A percentile compares a stretch with the other conserved stretches of the same genome.
Evolutionary conservation across 2,888 invertebrate genomes (phyloP).

Genomic region (Synanthedon formicaeformis): DNA sequence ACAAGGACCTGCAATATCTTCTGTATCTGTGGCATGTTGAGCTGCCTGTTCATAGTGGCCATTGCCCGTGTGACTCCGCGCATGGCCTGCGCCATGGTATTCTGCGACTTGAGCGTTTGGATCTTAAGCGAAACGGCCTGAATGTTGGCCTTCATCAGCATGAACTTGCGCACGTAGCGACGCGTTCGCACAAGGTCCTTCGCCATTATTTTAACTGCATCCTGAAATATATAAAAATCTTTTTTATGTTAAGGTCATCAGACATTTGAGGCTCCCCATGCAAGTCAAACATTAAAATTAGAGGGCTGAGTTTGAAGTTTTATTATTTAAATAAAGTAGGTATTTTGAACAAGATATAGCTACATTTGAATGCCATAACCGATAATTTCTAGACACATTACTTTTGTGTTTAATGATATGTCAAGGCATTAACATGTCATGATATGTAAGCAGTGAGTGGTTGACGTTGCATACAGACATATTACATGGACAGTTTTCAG

Average conservation of each 20-base stretch:
- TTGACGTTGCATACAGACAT: too few species aligned
- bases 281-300: too few species aligned
- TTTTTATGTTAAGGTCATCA: not conserved
- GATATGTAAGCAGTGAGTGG: too few species aligned
- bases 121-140: slow-evolving; percentile 98
- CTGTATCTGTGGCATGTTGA: slow-evolving; percentile 99
- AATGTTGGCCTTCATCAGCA: slow-evolving; percentile 99
- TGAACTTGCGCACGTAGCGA: slow-evolving; percentile 96
- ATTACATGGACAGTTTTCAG: too few species aligned
- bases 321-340: too few species aligned
- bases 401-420: too few species aligned
- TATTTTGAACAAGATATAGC: too few species aligned
- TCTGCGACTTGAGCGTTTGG: slow-evolving; percentile 97
- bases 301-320: too few species aligned
- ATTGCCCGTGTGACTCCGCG: slow-evolving; percentile 98
- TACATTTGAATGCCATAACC: too few species aligned
- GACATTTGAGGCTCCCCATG: too few species aligned
- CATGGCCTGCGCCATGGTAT: slow-evolving; percentile 99
- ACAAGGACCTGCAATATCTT: slow-evolving; percentile 75
- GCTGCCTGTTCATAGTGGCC: slow-evolving; percentile 96
- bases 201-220: slow-evolving; percentile 99
- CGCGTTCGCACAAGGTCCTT: slow-evolving; percentile 97
- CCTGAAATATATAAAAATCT: slow-evolving; percentile 63
- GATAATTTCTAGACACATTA: too few species aligned
- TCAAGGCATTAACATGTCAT: too few species aligned